These are phyloP conservation scores for Tokudaia tokunoshimensis DNA, from an alignment of 2,797 vertebrate species.

Conservation along the genomic window DNA sequence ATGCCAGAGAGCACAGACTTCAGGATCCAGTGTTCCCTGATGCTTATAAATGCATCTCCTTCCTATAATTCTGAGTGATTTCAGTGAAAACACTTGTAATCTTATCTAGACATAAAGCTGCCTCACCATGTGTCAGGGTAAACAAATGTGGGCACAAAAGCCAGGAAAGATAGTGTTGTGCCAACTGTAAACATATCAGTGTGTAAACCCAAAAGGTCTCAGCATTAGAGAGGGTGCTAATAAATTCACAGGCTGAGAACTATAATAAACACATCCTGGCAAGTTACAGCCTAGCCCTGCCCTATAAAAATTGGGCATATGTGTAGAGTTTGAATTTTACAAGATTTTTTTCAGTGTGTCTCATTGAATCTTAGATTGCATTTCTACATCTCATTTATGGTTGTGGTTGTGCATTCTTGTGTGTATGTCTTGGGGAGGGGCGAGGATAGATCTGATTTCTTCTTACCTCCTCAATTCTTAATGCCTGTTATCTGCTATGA, in stretches of 20 bases:
- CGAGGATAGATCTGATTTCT: slow-evolving; percentile 28
- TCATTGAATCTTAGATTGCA: slow-evolving; percentile 44
- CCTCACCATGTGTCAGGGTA: slow-evolving; percentile 51
- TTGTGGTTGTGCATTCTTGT: background rate
- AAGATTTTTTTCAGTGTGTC: slow-evolving; percentile 60
- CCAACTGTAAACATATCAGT: slow-evolving; percentile 73
- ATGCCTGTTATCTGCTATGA: background rate
- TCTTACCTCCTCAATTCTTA: slow-evolving; percentile 22
- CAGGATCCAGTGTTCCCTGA: slow-evolving; percentile 30
- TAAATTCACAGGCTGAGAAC: slow-evolving; percentile 74
- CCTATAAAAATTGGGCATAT: slow-evolving; percentile 68
- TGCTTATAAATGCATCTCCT: slow-evolving; percentile 66
- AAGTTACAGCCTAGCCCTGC: slow-evolving; percentile 63
- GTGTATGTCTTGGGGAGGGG: background rate
- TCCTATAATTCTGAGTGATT: slow-evolving; percentile 71
- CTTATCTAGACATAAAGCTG: slow-evolving; percentile 55
- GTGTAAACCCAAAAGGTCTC: slow-evolving; percentile 68
- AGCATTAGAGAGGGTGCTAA: slow-evolving; percentile 70
- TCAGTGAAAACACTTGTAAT: slow-evolving; percentile 71
- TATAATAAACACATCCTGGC: slow-evolving; percentile 72
- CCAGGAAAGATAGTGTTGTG: slow-evolving; percentile 60
- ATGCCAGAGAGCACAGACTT: slow-evolving; percentile 39
- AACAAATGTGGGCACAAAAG: slow-evolving; percentile 75
- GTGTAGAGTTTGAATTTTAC: slow-evolving; percentile 56
- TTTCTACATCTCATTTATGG: slow-evolving; percentile 47